Base-by-base conservation (phyloP, 2,888 invertebrate species). In the Ashinkailepas kermadecensis region DNA sequence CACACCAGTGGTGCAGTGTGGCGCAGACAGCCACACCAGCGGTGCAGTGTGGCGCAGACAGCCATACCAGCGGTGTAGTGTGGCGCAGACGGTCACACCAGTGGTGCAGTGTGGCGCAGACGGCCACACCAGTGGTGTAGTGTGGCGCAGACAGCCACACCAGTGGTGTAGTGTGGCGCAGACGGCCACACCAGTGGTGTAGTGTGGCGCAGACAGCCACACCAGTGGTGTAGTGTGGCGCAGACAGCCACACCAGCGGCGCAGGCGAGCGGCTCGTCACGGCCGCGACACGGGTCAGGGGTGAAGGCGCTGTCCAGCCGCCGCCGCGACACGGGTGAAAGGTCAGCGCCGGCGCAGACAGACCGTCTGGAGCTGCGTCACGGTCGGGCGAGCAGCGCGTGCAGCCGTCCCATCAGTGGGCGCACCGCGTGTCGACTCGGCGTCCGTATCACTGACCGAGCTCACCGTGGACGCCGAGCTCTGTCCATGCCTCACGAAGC, bases 21-120 rank as follows among this genome's bases (percentile, higher is more conserved):
- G 1, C 39, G n/a, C 4, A 4, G 39, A 4, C 4, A 1, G 39
- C 39, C 39, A 39, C 39, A 94, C 88, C 95, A 97, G 86, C 92
- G 93, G 85, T 97, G 97, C 88, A 89, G 97, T 58, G 97, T 97
- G 87, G 87, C 87, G 86, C 94, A 95, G 83, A 95, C 95, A 88
- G 96, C 97, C 15, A 97, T 97, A 88, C 96, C 94, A 86, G 97
- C 97, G 87, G 96, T 97, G 85, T 96, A 96, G 86, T n/a, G n/a
- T n/a, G n/a, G n/a, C 39, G 39, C 39, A 39, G 39, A 39, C 39
- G 2, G 39, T 4, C 39, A 39, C 39, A 39, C 39, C 39, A 39
- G 39, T 39, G 39, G 39, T 39, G 39, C 4, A 3, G 39, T 39
- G 39, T 39, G 39, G 1, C 39, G 1, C 2, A 4, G 39, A 3